These are phyloP conservation scores for Triplophysa bombifrons DNA, from an alignment of 2,797 vertebrate genomes.

Conservation along the genomic window DNA sequence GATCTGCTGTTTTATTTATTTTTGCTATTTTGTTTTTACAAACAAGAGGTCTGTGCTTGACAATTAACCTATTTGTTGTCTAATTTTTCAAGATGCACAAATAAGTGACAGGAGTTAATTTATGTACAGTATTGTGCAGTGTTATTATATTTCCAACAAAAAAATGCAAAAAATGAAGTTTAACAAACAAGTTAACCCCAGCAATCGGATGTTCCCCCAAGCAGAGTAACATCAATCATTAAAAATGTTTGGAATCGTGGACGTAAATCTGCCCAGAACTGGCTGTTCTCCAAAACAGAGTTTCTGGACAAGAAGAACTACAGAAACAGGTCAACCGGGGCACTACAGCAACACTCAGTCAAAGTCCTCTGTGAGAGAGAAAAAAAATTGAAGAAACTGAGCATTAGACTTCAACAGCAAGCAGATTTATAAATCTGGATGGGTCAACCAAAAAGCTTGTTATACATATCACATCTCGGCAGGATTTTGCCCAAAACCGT, in stretches of 20 bases:
- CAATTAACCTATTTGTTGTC: not conserved
- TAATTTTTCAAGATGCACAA: not conserved
- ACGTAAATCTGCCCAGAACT: conserved; percentile 25
- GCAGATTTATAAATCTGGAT: conserved; percentile 13
- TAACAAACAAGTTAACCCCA: conserved; percentile 8
- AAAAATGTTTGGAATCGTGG: conserved; percentile 15
- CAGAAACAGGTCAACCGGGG: conserved; percentile 30
- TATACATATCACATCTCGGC: conserved; percentile 17
- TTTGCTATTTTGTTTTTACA: no score
- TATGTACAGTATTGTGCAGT: not conserved
- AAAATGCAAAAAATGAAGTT: not conserved
- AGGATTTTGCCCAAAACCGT: conserved; percentile 10
- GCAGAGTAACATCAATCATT: conserved; percentile 17
- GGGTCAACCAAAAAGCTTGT: conserved; percentile 18
- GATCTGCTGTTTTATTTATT: no score
- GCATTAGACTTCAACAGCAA: conserved; percentile 5
- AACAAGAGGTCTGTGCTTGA: no score
- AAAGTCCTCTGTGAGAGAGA: conserved; percentile 2
- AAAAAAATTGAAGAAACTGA: not conserved
- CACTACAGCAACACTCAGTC: conserved; percentile 8
- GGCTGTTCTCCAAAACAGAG: conserved; percentile 14
- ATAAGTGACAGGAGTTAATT: conserved; percentile 5
- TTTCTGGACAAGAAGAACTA: conserved; percentile 10
- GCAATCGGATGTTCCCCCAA: conserved; percentile 4
- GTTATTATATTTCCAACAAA: conserved; percentile 12